Base-by-base conservation (phyloP, 2,888 invertebrate genomes). In the Drosophila anomelani region DNA sequence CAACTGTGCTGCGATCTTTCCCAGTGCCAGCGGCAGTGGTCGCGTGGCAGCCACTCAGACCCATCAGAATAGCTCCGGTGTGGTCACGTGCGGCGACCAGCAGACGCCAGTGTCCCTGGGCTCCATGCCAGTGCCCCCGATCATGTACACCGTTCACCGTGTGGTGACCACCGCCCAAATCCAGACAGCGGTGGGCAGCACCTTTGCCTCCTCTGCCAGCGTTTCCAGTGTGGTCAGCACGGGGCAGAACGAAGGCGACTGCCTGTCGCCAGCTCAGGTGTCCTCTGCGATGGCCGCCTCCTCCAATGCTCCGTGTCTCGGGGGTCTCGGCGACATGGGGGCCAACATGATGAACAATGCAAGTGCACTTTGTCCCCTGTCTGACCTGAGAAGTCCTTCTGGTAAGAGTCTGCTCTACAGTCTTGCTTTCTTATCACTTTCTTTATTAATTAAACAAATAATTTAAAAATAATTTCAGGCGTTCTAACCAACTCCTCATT, bases 121-220 rank as follows among this genome's bases (percentile, higher is more conserved):
- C 44, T 69, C 85, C 67, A 85, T 88, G 72, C 85, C 90, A 71
- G 85, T 87, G 71, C 90, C 92, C 57, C 92, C 92, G 20, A 84
- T 92, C 64, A 80, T 93, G 83, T 93, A 93, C 73, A 92, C 92
- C 23, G 92, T 93, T 59, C 93, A 93, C 80, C 90, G 93, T 34
- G 92, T 93, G 70, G 92, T 93, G 58, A 92, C 93, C 58, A 93
- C 93, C 49, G 91, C 92, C 57, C 92, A 93, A 81, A 91, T 93
- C 62, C 92, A 92, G 78, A 92, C 92, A 47, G 91, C 91, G 36
- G 88, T 85, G 36, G 91, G 92, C 47, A 91, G 90, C 68, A 91
- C 92, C 43, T 92, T 92, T 64, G 92, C 92, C 34, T 90, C 92
- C 38, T 92, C 92, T 46, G 92, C 92, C 34, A 92, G 92, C 76